Conservation (phyloP, 2,797 vertebrate genomes). For the Phrynocephalus guinanensis region DNA sequence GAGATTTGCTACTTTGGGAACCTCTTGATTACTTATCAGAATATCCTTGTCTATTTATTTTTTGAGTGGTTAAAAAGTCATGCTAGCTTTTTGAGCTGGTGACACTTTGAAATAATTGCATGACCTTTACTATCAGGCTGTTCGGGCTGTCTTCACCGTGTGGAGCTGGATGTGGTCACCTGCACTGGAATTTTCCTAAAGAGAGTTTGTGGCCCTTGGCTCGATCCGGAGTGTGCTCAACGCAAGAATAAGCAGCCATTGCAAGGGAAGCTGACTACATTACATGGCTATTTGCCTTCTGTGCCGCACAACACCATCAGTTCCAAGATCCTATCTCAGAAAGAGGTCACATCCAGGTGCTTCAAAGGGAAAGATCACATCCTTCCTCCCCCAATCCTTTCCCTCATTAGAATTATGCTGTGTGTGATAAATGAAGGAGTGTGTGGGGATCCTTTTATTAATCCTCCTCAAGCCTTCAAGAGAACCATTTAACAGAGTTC, state of each 20-base stretch:
- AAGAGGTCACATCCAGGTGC: slow-evolving; percentile 28
- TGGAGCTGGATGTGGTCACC: neutral
- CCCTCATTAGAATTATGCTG: slow-evolving; percentile 30
- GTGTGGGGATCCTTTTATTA: slow-evolving; percentile 2
- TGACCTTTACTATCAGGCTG: slow-evolving; percentile 16
- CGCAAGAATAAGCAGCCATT: slow-evolving; percentile 15
- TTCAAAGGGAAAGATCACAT: slow-evolving; percentile 28
- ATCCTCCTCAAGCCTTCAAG: slow-evolving; percentile 17
- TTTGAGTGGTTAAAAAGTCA: slow-evolving; percentile 12
- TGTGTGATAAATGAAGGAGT: slow-evolving; percentile 35
- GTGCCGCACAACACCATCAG: slow-evolving; percentile 6
- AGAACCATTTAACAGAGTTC: slow-evolving; percentile 16
- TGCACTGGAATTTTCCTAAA: slow-evolving; percentile 23
- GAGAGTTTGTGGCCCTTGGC: neutral
- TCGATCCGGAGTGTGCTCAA: slow-evolving; percentile 8
- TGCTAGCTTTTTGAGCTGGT: slow-evolving; percentile 17
- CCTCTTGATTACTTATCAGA: neutral
- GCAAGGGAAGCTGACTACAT: slow-evolving; percentile 5
- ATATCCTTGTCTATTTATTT: slow-evolving; percentile 25
- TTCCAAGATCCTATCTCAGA: slow-evolving; percentile 30
- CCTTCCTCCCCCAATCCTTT: slow-evolving; percentile 29
- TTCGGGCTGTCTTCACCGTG: slow-evolving; percentile 28
- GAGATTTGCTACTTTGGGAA: slow-evolving; percentile 4
- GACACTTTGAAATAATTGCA: slow-evolving; percentile 24
- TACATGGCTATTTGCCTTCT: slow-evolving; percentile 9